Evolutionary conservation across 2,888 invertebrate genomes (phyloP).

Genomic region (Rhogogaster chlorosoma): DNA sequence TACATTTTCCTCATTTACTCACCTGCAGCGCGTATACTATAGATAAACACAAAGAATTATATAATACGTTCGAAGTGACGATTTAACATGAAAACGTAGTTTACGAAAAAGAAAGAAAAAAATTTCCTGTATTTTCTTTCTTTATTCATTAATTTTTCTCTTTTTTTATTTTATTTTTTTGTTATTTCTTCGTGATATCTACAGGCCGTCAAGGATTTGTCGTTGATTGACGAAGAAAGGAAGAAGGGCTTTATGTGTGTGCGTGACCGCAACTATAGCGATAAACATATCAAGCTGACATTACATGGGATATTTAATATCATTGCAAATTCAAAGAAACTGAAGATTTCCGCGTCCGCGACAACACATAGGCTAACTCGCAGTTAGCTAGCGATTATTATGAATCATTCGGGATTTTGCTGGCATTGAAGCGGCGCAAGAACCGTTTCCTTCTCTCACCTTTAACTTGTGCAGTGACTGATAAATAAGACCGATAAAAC

Average conservation of each 20-base stretch:
- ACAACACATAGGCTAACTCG: background rate
- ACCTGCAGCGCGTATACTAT: background rate
- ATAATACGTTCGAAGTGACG: background rate
- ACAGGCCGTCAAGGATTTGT: background rate
- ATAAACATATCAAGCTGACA: background rate
- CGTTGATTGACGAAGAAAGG: background rate
- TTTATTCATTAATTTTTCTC: background rate
- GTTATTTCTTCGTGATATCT: background rate
- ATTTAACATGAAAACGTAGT: background rate
- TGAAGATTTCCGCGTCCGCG: background rate
- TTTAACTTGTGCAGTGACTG: background rate
- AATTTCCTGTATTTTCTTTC: background rate
- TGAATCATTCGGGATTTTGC: slow-evolving; percentile 4
- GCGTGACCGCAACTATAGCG: background rate
- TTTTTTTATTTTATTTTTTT: background rate
- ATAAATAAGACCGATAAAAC: background rate
- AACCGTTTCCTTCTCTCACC: background rate
- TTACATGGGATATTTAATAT: background rate
- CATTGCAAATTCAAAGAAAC: slow-evolving; percentile 6
- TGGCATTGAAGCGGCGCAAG: background rate
- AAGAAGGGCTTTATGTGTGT: background rate
- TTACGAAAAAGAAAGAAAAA: background rate
- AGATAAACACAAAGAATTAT: background rate
- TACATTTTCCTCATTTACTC: background rate
- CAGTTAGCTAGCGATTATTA: background rate